A percentile compares a stretch with the other conserved stretches of the same genome.
These are phyloP conservation scores for Serranus cabrilla DNA, from an alignment of 2,797 vertebrate species.

Conservation along the genomic window DNA sequence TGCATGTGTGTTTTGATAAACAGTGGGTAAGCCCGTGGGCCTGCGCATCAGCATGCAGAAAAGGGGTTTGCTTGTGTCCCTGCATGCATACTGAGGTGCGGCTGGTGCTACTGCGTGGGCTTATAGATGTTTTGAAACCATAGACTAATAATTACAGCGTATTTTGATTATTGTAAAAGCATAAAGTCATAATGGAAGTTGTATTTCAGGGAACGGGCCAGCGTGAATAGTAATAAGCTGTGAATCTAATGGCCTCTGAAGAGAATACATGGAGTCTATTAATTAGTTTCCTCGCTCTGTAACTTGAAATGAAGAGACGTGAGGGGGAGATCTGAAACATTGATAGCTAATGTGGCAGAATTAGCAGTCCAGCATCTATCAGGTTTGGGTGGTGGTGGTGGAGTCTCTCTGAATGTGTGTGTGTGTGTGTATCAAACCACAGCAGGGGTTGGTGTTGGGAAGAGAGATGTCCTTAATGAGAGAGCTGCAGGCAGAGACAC, in stretches of 20 bases:
- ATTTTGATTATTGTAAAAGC: conserved; percentile 62
- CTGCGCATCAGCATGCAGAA: conserved; percentile 52
- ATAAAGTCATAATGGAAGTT: conserved; percentile 63
- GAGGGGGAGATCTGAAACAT: conserved; percentile 50
- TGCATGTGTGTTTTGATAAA: conserved; percentile 46
- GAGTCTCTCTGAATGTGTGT: neutral
- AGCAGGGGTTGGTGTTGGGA: conserved; percentile 31
- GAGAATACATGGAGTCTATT: conserved; percentile 64
- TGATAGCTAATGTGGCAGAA: conserved; percentile 55
- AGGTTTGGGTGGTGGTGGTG: conserved; percentile 11
- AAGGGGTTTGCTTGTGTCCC: neutral
- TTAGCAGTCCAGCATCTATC: conserved; percentile 50
- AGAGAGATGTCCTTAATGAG: conserved; percentile 60
- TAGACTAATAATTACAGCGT: conserved; percentile 52
- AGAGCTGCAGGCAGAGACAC: conserved; percentile 32
- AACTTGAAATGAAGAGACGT: conserved; percentile 59
- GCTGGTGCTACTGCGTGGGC: conserved; percentile 7
- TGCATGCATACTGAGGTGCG: conserved; percentile 28
- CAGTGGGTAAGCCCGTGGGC: conserved; percentile 2
- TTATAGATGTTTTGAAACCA: conserved; percentile 54
- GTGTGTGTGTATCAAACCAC: conserved; percentile 7
- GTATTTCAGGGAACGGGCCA: conserved; percentile 46
- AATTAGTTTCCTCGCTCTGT: conserved; percentile 64
- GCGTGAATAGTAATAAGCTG: conserved; percentile 65
- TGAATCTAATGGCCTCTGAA: conserved; percentile 65